Conservation (phyloP, 2,797 vertebrate species). For the Melanotaenia parkinsoni region DNA sequence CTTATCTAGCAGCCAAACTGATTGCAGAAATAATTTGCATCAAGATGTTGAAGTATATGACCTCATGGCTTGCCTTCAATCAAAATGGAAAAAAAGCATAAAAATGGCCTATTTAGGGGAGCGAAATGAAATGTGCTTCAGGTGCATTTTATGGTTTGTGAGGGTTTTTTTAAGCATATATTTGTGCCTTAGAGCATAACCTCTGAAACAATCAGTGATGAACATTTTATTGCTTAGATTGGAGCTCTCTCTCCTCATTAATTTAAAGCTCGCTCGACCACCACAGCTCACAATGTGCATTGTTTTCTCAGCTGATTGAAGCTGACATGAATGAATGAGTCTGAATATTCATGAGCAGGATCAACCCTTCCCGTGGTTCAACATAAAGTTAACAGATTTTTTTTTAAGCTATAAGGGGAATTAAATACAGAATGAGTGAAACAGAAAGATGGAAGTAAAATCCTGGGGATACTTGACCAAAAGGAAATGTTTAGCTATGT, state of each 20-base stretch:
- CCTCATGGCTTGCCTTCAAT: not conserved
- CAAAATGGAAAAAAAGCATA: not conserved
- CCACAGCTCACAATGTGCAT: not conserved
- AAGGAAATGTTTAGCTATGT: not conserved
- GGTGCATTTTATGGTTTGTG: not conserved
- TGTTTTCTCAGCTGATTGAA: conserved; percentile 2
- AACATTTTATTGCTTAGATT: not conserved
- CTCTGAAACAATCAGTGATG: not conserved
- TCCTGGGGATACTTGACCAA: not conserved
- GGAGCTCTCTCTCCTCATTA: not conserved
- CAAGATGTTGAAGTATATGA: not conserved
- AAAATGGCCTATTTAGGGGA: too few species aligned
- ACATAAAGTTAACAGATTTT: not conserved
- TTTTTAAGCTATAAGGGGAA: not conserved
- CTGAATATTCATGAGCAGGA: not conserved
- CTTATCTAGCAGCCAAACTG: not conserved
- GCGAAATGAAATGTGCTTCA: not conserved
- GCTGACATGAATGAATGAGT: not conserved
- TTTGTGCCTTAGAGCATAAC: not conserved
- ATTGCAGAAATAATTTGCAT: conserved; percentile 1
- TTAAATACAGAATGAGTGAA: not conserved
- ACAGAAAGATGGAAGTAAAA: not conserved
- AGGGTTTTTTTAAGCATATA: not conserved
- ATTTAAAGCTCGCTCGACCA: not conserved
- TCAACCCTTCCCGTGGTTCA: not conserved